phyloP scores from a whole-genome alignment of 2,797 vertebrate species.

The Sebastiscus tertius region DNA sequence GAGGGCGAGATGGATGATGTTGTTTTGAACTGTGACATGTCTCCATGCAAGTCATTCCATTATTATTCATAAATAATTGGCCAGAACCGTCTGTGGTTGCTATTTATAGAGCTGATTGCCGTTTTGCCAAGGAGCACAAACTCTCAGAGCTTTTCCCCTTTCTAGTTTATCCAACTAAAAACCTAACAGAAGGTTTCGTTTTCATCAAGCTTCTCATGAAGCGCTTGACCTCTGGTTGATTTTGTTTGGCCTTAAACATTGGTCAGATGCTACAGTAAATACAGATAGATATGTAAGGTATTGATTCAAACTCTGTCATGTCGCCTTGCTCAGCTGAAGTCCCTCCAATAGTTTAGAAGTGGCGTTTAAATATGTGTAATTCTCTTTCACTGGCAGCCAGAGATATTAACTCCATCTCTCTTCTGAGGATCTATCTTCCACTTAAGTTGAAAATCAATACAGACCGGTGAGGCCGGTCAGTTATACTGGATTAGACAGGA shows the following conservation, averaged over 20 bases:
- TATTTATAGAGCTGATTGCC: slow-evolving; percentile 77
- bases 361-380: slow-evolving; percentile 30
- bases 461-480: slow-evolving; percentile 37
- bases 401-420: slow-evolving; percentile 58
- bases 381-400: slow-evolving; percentile 39
- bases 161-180: slow-evolving; percentile 29
- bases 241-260: neutral
- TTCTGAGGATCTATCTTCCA: slow-evolving; percentile 44
- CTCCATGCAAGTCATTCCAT: slow-evolving; percentile 73
- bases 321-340: slow-evolving; percentile 13
- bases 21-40: slow-evolving; percentile 77
- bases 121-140: slow-evolving; percentile 62
- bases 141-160: slow-evolving; percentile 28
- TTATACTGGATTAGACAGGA: slow-evolving; percentile 56
- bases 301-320: slow-evolving; percentile 33
- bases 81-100: slow-evolving; percentile 58
- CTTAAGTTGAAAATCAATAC: slow-evolving; percentile 70
- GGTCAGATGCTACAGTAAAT: slow-evolving; percentile 15
- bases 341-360: slow-evolving; percentile 17
- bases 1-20: slow-evolving; percentile 75
- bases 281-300: slow-evolving; percentile 17
- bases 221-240: slow-evolving; percentile 14
- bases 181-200: slow-evolving; percentile 15
- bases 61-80: slow-evolving; percentile 83
- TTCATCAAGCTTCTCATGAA: slow-evolving; percentile 9